Base-by-base conservation (phyloP, 2,797 vertebrate genomes). In the Notolabrus celidotus region DNA sequence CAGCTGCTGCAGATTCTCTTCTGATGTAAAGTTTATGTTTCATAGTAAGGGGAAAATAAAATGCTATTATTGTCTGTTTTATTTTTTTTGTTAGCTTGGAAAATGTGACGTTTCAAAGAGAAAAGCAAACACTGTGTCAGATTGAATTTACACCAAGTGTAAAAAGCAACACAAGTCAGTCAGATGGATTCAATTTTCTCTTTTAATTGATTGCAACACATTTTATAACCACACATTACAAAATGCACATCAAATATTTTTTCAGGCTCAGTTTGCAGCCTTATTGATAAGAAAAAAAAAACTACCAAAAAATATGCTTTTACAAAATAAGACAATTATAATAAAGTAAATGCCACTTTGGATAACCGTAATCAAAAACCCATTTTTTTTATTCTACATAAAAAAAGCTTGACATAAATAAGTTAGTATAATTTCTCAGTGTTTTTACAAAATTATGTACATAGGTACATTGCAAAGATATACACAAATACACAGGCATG, bases 341-440 rank as follows among this genome's bases (percentile, higher is more conserved):
- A 89, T 94, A 91, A 92, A 95, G 95, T 94, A 96, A 94, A 95
- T 89, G 96, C 96, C 96, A 94, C 95, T 98, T 98, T 97, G 96
- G 96, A 97, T 95, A 95, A 95, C 92, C 92, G 86, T 92, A 89
- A 94, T 92, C 91, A 92, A 93, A 93, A 94, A 93, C 90, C 88
- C 93, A 90, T 93, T 92, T 94, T n/a, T 43, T 86, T 77, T 90
- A 85, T 94, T 94, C 94, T 96, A 96, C 92, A 96, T 95, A 85
- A 93, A 94, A n/a, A 92, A 91, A 92, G 90, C 93, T 96, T 84
- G 93, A 97, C 96, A 97, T 98, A 98, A 98, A 99, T 99, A 99
- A 99, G 95, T 99, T 98, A 99, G 96, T 98, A 97, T 96, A 98
- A 96, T 97, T 98, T 97, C 95, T 98, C 97, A 98, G 97, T 99